phyloP scores from a whole-genome alignment of 2,797 vertebrate species.

The Botia kubotai region DNA sequence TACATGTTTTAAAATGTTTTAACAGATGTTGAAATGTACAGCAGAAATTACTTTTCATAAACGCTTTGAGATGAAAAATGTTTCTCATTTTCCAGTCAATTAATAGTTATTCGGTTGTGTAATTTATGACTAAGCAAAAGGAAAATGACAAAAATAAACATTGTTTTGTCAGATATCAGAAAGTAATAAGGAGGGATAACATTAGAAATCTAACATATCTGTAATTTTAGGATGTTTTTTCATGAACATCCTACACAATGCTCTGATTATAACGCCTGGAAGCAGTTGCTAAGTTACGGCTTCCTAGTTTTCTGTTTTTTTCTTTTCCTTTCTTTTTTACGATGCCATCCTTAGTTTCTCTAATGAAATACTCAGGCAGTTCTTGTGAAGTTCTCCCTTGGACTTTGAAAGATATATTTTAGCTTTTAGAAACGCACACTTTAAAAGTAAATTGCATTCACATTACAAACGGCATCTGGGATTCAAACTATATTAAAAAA shows the following conservation, averaged over 20 bases:
- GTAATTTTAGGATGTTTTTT: constrained; percentile 4
- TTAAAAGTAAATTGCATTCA: constrained; percentile 44
- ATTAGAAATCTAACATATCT: background rate
- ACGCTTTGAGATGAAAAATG: background rate
- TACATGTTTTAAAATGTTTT: background rate
- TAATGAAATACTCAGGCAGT: constrained; percentile 78
- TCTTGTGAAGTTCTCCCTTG: constrained; percentile 68
- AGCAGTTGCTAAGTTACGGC: constrained; percentile 82
- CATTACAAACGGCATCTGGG: constrained; percentile 39
- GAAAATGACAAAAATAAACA: background rate
- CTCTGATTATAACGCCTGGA: constrained; percentile 70
- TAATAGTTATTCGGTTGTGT: background rate
- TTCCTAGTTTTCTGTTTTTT: constrained; percentile 13
- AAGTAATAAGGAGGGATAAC: constrained; percentile 15
- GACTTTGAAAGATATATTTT: constrained; percentile 66
- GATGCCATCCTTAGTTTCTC: constrained; percentile 74
- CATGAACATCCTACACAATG: constrained; percentile 65
- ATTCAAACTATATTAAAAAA: background rate
- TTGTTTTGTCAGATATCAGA: background rate
- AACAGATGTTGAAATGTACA: constrained; percentile 9
- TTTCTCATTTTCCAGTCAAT: background rate
- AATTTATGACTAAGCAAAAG: background rate
- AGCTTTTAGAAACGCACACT: constrained; percentile 61
- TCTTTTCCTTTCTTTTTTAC: constrained; percentile 60
- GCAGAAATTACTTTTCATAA: constrained; percentile 7